Base-by-base conservation (phyloP, 2,888 invertebrate genomes). In the Ennomos erosarius region DNA sequence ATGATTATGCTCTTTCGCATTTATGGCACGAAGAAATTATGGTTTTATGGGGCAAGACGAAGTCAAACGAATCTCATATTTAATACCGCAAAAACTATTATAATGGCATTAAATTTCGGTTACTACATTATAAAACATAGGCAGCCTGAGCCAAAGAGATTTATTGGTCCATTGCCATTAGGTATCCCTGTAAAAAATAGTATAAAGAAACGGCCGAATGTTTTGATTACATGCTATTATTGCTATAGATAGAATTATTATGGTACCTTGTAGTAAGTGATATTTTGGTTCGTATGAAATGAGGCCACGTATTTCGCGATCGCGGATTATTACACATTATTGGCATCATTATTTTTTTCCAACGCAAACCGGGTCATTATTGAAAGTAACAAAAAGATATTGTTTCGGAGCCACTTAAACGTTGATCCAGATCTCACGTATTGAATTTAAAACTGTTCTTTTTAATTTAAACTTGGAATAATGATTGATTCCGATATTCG, bases 231-330 rank as follows among this genome's bases (percentile, higher is more conserved):
- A 67, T 59, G 45, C 51, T 54, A 67, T 69, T 69, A 68, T 59
- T 44, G 52, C 16, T 45, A 11, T 35, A 47, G 33, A 52, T 51
- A 44, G 36, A 11, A 46, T 45, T 55, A 66, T 66, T 63, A 66
- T 64, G 55, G 61, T 61, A 59, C 55, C 64, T 59, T 45, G 39
- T 54, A 59, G 66, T 65, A 67, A 66, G 55, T 73, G 68, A 74
- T 76, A 76, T 58, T 80, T 80, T 74, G 70, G 72, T 75, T 65
- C 79, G 76, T 76, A 77, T 79, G 78, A 82, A 82, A 79, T 76
- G 62, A 74, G 70, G 66, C 70, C 76, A 80, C 59, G 75, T 79
- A 76, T 71, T 74, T 71, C 67, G 68, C 68, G 60, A 76, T 67
- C 70, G 57, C 67, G 64, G 76, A 74, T 77, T 78, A 83, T 84